phyloP scores from a whole-genome alignment of 2,888 invertebrate genomes.

The Cerastis leucographa region DNA sequence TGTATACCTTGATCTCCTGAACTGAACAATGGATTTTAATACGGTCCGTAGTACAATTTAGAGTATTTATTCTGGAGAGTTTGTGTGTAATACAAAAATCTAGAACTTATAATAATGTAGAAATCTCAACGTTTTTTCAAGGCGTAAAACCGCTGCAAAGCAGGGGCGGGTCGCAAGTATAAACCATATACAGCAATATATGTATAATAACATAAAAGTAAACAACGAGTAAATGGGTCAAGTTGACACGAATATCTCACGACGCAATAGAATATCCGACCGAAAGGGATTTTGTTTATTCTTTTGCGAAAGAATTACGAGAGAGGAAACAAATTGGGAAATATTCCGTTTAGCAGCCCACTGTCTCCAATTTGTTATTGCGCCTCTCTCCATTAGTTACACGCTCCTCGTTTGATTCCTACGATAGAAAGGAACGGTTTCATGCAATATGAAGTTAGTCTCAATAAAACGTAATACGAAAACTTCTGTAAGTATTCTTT shows the following conservation, averaged over 20 bases:
- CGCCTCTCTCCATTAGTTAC: conserved; percentile 77
- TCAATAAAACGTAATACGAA: conserved; percentile 43
- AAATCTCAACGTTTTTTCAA: neutral
- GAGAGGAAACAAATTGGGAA: conserved; percentile 76
- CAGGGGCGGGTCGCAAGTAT: neutral
- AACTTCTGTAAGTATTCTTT: conserved; percentile 38
- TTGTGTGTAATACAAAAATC: neutral
- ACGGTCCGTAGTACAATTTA: neutral
- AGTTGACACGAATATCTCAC: conserved; percentile 68
- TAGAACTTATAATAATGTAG: neutral
- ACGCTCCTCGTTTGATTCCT: conserved; percentile 67
- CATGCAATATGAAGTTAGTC: conserved; percentile 47
- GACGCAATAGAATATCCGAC: conserved; percentile 66
- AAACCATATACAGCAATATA: conserved; percentile 1
- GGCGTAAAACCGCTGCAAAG: neutral
- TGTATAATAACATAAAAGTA: conserved; percentile 43
- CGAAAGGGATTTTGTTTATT: conserved; percentile 74
- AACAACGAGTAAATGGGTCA: conserved; percentile 69
- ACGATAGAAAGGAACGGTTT: conserved; percentile 53
- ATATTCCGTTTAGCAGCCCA: conserved; percentile 76
- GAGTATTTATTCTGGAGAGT: neutral
- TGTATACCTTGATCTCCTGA: neutral
- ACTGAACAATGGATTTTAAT: neutral
- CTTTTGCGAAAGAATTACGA: conserved; percentile 72
- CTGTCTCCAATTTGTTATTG: conserved; percentile 78